Percentiles rank a stretch among this genome's conserved stretches.
phyloP scores from a whole-genome alignment of 2,888 invertebrate species.

The Coleophora deauratella region DNA sequence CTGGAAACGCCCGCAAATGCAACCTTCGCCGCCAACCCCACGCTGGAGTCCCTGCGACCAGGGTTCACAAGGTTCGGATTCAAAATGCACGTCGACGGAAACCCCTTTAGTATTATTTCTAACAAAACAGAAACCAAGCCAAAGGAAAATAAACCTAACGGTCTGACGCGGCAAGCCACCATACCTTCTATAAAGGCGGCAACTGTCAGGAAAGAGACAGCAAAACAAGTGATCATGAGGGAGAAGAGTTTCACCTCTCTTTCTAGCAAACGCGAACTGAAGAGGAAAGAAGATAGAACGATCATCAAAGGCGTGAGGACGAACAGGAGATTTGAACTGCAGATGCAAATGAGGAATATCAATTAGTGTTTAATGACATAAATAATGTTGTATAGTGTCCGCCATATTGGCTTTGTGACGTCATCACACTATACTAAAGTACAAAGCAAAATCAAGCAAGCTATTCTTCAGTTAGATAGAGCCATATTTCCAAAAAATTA shows the following conservation, averaged over 20 bases:
- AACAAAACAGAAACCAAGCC: slow-evolving; percentile 19
- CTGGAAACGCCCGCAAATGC: slow-evolving; percentile 26
- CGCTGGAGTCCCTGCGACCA: slow-evolving; percentile 32
- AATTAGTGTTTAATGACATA: slow-evolving; percentile 16
- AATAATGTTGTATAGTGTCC: not conserved
- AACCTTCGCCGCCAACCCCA: slow-evolving; percentile 21
- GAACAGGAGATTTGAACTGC: slow-evolving; percentile 81
- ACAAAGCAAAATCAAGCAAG: too few species aligned
- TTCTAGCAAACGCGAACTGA: slow-evolving; percentile 36
- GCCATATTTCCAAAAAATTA: too few species aligned
- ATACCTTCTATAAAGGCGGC: slow-evolving; percentile 42
- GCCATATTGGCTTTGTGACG: not conserved
- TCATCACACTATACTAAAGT: not conserved
- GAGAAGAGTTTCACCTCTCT: slow-evolving; percentile 41
- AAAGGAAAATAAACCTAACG: slow-evolving; percentile 25
- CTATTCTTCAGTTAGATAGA: too few species aligned
- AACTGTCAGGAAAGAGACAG: slow-evolving; percentile 30
- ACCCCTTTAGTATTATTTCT: slow-evolving; percentile 52
- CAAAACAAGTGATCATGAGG: slow-evolving; percentile 47
- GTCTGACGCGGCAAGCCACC: slow-evolving; percentile 6
- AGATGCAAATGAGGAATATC: slow-evolving; percentile 78
- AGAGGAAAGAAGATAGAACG: slow-evolving; percentile 54
- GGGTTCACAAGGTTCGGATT: slow-evolving; percentile 67
- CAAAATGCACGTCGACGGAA: slow-evolving; percentile 53
- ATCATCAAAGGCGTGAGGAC: slow-evolving; percentile 79